These are phyloP conservation scores for Gasteruption jaculator DNA, from an alignment of 2,888 invertebrate species.

Conservation along the genomic window DNA sequence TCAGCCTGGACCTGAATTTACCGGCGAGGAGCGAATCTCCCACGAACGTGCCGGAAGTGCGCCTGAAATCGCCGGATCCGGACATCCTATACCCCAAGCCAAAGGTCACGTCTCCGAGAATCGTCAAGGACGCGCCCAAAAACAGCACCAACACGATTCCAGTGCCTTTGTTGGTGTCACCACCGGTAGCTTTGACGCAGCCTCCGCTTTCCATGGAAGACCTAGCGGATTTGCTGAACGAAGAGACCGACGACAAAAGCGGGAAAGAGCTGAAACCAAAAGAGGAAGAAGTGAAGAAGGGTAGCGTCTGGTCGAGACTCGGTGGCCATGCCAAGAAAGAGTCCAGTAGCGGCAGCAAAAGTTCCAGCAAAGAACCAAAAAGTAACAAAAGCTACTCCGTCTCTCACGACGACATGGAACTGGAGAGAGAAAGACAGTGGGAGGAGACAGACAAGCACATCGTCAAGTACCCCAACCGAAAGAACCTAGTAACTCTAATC, in stretches of 20 bases:
- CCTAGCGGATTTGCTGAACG: slow-evolving; percentile 40
- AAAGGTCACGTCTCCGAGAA: slow-evolving; percentile 26
- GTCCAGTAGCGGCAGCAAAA: background rate
- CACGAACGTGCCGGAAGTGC: slow-evolving; percentile 23
- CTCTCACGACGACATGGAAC: slow-evolving; percentile 25
- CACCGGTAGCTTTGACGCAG: slow-evolving; percentile 35
- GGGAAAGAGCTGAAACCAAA: slow-evolving; percentile 18
- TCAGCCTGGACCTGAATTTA: slow-evolving; percentile 18
- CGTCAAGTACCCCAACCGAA: slow-evolving; percentile 28
- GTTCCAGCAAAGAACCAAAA: slow-evolving; percentile 3
- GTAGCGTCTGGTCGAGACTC: background rate
- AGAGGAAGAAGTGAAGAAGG: background rate
- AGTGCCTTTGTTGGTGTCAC: slow-evolving; percentile 33
- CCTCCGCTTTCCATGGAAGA: slow-evolving; percentile 46
- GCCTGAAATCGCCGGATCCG: slow-evolving; percentile 32
- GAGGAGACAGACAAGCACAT: slow-evolving; percentile 41
- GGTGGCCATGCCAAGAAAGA: slow-evolving; percentile 6
- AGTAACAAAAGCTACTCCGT: too few species aligned
- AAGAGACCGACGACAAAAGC: slow-evolving; percentile 29
- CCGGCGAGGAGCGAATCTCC: slow-evolving; percentile 23
- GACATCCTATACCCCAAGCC: slow-evolving; percentile 26
- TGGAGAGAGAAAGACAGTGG: slow-evolving; percentile 31
- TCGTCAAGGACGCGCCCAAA: too few species aligned
- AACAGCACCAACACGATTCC: slow-evolving; percentile 21
- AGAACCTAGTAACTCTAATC: slow-evolving; percentile 11